These are phyloP conservation scores for Chauna torquata DNA, from an alignment of 2,113 vertebrate species.

Conservation along the genomic window DNA sequence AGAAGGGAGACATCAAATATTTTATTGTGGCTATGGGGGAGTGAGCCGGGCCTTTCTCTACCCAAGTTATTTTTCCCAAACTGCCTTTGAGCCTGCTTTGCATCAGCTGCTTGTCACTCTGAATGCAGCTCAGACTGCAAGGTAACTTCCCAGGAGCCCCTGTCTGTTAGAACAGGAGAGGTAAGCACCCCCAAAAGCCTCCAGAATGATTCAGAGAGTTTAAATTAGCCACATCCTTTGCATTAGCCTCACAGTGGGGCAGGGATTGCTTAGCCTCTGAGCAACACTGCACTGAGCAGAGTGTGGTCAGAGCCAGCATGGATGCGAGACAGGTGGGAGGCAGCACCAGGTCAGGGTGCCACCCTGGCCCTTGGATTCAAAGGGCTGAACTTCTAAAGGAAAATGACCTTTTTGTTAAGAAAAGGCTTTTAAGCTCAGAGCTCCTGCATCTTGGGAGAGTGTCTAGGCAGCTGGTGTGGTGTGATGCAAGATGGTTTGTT, in stretches of 20 bases:
- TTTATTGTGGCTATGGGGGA: neutral
- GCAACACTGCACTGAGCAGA: neutral
- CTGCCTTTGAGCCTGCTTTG: conserved; percentile 26
- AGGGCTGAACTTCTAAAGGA: neutral
- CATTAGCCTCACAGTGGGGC: neutral
- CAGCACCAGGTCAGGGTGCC: neutral
- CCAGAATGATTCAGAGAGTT: neutral
- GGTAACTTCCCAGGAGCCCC: neutral
- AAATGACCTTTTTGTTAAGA: neutral
- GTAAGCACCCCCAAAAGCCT: neutral
- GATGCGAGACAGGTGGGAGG: neutral
- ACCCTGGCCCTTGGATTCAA: neutral
- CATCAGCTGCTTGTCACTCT: conserved; percentile 13
- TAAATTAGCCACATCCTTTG: neutral
- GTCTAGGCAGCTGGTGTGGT: neutral
- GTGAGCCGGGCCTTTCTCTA: neutral
- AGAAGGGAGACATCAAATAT: neutral
- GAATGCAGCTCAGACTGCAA: neutral
- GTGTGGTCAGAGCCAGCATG: fast-evolving
- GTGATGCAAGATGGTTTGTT: neutral
- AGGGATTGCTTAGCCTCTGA: neutral
- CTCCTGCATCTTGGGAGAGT: neutral
- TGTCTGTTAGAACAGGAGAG: neutral
- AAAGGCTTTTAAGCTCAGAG: neutral
- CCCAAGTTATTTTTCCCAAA: neutral